A percentile compares a stretch with the other conserved stretches of the same genome.
Conservation (phyloP, 2,113 vertebrate species). For the Illadopsis cleaveri region DNA sequence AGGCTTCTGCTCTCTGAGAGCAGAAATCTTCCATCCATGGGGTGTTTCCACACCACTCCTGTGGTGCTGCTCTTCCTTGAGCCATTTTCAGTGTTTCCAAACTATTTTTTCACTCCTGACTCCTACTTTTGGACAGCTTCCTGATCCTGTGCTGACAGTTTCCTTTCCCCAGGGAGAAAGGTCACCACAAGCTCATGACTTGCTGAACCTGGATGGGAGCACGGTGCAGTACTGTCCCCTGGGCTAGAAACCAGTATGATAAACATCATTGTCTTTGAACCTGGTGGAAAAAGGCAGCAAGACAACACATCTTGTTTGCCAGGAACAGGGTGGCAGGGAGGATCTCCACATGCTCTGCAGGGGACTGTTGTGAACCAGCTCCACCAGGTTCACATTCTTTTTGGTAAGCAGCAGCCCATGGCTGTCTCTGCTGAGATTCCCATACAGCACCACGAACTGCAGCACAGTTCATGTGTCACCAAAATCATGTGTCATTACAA, state of each 20-base stretch:
- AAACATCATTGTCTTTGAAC: not conserved
- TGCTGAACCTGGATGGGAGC: not conserved
- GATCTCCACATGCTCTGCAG: not conserved
- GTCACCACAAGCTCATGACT: not conserved
- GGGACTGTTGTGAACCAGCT: not conserved
- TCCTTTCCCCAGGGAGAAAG: not conserved
- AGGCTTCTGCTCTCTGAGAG: not conserved
- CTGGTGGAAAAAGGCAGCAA: not conserved
- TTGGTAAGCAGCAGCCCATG: not conserved
- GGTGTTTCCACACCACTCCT: not conserved
- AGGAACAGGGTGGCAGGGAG: not conserved
- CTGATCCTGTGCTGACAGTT: not conserved
- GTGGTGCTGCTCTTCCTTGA: not conserved
- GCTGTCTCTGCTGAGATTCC: not conserved
- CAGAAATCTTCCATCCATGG: not conserved
- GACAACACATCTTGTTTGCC: not conserved
- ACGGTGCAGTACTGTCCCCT: rapidly evolving
- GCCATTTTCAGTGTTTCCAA: not conserved
- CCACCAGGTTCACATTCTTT: not conserved
- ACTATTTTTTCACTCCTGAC: not conserved
- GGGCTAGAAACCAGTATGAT: not conserved
- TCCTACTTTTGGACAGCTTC: not conserved
- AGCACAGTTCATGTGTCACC: not conserved
- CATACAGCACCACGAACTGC: rapidly evolving
- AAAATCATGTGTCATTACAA: not conserved